Base-by-base conservation (phyloP, 2,113 vertebrate genomes). In the Alethe diademata region DNA sequence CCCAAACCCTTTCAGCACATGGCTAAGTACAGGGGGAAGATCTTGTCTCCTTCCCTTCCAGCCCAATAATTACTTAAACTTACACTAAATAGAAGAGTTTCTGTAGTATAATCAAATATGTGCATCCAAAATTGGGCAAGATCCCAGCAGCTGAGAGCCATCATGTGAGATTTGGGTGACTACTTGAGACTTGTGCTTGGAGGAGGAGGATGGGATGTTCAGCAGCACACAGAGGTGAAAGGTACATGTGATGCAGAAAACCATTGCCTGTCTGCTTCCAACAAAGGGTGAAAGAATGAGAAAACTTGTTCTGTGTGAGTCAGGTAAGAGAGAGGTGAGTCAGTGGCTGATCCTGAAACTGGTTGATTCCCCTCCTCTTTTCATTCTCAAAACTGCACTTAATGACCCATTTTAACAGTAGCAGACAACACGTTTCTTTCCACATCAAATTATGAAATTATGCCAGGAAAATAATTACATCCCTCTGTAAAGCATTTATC, bases 401-500 rank as follows among this genome's bases (percentile, higher is more conserved):
- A 88, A 92, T 69, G 56, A 72, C 43, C 53, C 53, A 26, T 85
- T 79, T 86, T 43, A 95, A 72, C 71, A 86, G 75, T 3, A 60
- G 72, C 31, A 88, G 88, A 58, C 86, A 82, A 61, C 15, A 36
- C 10, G 70, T 53, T 90, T 69, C 36, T 79, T 86, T 67, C 36
- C 74, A 70, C 25, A 72, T 62, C 36, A 61, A 81, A 69, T 60
- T 56, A 69, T 26, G 42, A 92, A 92, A 88, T 92, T 70, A 95
- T 57, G 40, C 53, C 79, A 88, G 65, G 78, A 79, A 91, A 93
- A 92, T 69, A 88, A 93, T 61, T 79, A 43, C 67, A 83, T 48
- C 38, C 38, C 36, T 61, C 69, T 76, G 19, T 48, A 85, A 25
- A 88, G 62, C 61, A 65, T 67, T 94, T 65, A 64, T 79, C 74